These are phyloP conservation scores for Porphyrio hochstetteri DNA, from an alignment of 2,113 vertebrate genomes.

Conservation along the genomic window DNA sequence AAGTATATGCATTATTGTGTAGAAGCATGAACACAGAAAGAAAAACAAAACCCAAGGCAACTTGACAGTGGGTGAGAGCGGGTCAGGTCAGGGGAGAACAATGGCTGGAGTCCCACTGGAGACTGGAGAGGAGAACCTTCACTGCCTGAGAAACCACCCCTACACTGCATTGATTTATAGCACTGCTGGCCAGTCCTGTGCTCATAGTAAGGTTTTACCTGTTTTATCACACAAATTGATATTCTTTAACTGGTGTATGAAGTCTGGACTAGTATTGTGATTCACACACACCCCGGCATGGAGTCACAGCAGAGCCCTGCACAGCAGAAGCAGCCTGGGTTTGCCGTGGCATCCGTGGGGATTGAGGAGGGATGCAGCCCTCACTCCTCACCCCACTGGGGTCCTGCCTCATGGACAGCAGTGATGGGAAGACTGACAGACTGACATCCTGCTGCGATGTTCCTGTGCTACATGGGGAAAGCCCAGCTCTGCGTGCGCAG, in stretches of 20 bases:
- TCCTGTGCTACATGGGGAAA: neutral
- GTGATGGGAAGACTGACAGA: neutral
- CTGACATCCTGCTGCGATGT: neutral
- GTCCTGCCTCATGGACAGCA: neutral
- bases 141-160: neutral
- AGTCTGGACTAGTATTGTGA: neutral
- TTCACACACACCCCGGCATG: neutral
- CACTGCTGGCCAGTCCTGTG: neutral
- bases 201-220: neutral
- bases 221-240: neutral
- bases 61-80: neutral
- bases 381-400: neutral
- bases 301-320: neutral
- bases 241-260: neutral
- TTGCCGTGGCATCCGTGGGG: neutral
- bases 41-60: neutral
- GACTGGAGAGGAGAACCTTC: neutral
- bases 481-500: neutral
- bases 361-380: neutral
- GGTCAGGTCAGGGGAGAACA: neutral
- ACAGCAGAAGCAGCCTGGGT: neutral
- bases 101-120: neutral
- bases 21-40: neutral
- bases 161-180: fast-evolving
- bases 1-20: neutral